Evolutionary conservation across 2,888 invertebrate species (phyloP).

Genomic region (Panopea generosa): DNA sequence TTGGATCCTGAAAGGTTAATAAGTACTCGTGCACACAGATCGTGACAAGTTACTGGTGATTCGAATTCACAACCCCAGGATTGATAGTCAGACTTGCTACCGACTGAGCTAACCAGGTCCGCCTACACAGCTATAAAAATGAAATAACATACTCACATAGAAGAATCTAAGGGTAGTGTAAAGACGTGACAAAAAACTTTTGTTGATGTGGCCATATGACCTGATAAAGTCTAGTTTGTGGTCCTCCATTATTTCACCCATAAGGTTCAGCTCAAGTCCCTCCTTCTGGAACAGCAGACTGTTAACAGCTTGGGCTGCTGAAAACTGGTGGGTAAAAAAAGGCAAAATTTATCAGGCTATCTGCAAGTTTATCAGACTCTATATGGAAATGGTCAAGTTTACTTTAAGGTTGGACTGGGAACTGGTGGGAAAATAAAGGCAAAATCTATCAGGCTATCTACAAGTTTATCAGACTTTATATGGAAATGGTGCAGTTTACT

Average conservation of each 20-base stretch:
- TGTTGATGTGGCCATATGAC: slow-evolving; percentile 62
- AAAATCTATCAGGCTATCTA: not conserved
- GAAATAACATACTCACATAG: slow-evolving; percentile 39
- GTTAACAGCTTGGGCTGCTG: slow-evolving; percentile 17
- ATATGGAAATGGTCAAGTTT: too few relatives aligned
- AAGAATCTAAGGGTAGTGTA: slow-evolving; percentile 22
- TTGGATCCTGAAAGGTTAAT: too few relatives aligned
- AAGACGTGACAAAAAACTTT: slow-evolving; percentile 32
- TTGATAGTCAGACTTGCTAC: too few relatives aligned
- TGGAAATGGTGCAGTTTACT: too few relatives aligned
- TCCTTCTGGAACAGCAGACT: slow-evolving; percentile 57
- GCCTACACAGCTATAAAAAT: too few relatives aligned
- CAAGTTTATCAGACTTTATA: too few relatives aligned
- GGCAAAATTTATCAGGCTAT: not conserved
- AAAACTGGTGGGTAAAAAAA: slow-evolving; percentile 23
- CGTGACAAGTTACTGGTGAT: too few relatives aligned
- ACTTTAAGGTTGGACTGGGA: too few relatives aligned
- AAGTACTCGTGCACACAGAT: too few relatives aligned
- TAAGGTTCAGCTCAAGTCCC: slow-evolving; percentile 73
- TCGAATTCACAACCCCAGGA: too few relatives aligned
- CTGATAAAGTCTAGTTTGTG: slow-evolving; percentile 68
- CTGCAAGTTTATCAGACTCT: too few relatives aligned
- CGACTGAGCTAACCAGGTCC: too few relatives aligned
- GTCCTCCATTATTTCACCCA: slow-evolving; percentile 76
- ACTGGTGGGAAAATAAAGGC: slow-evolving; percentile 16